Percentiles rank a stretch among this genome's conserved stretches.
These are phyloP conservation scores for Fissipunctia ypsillon DNA, from an alignment of 2,888 invertebrate genomes.

Conservation along the genomic window DNA sequence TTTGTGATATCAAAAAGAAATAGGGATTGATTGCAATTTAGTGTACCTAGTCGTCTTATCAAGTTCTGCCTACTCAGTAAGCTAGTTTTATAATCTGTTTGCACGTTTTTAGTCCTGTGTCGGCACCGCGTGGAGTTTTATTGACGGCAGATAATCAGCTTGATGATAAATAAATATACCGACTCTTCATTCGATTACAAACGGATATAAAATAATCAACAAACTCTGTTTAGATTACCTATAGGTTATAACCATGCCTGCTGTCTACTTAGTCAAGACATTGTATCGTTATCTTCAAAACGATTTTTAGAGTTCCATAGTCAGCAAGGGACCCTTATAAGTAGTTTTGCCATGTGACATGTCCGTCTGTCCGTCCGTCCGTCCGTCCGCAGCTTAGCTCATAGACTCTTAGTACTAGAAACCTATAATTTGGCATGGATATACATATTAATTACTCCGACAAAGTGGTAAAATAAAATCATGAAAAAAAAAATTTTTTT, in stretches of 20 bases:
- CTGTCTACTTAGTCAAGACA: slow-evolving; percentile 16
- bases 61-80: background rate
- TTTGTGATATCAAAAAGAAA: background rate
- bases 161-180: slow-evolving; percentile 13
- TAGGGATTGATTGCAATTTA: background rate
- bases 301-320: too few species aligned
- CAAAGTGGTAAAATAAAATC: too few species aligned
- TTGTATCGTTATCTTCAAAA: slow-evolving; percentile 17
- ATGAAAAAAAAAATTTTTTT: too few species aligned
- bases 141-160: slow-evolving; percentile 5
- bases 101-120: slow-evolving; percentile 10
- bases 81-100: slow-evolving; percentile 9
- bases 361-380: too few species aligned
- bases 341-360: too few species aligned
- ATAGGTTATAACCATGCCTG: background rate
- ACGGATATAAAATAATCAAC: slow-evolving; percentile 10
- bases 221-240: slow-evolving; percentile 11
- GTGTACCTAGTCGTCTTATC: slow-evolving; percentile 6
- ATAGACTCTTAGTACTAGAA: too few species aligned
- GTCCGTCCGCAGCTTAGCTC: too few species aligned
- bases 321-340: too few species aligned
- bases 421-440: too few species aligned
- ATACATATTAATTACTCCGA: too few species aligned
- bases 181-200: background rate
- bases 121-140: background rate